phyloP scores from a whole-genome alignment of 2,888 invertebrate genomes.

The Drosophila barbarae region DNA sequence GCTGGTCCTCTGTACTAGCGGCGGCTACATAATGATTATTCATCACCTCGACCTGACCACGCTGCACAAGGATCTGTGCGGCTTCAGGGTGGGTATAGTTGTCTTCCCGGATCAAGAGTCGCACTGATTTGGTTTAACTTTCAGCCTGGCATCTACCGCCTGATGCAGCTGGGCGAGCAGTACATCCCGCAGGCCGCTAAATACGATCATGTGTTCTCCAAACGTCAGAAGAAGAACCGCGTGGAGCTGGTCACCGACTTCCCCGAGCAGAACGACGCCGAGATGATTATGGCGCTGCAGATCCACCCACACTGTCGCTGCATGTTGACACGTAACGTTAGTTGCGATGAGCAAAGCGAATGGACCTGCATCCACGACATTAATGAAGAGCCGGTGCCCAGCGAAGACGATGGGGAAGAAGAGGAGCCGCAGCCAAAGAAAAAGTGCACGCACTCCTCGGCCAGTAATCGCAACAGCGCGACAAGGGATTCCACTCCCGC shows the following conservation, averaged over 20 bases:
- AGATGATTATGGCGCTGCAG: conserved; percentile 91
- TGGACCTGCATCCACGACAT: conserved; percentile 98
- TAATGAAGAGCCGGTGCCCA: conserved; percentile 83
- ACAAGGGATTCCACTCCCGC: background rate
- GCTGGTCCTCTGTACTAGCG: conserved; percentile 94
- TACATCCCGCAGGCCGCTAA: conserved; percentile 89
- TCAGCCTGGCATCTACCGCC: conserved; percentile 92
- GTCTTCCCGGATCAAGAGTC: background rate
- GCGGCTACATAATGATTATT: conserved; percentile 93
- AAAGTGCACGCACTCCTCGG: conserved; percentile 34
- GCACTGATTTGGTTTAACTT: background rate
- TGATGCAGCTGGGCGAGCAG: conserved; percentile 93
- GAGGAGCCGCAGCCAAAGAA: conserved; percentile 54
- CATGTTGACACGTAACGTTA: conserved; percentile 92
- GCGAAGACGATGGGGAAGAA: conserved; percentile 65
- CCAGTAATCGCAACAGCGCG: conserved; percentile 5
- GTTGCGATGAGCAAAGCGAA: conserved; percentile 91
- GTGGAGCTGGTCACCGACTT: conserved; percentile 95
- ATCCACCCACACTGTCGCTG: conserved; percentile 85
- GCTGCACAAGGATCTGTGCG: conserved; percentile 88
- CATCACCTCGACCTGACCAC: conserved; percentile 92
- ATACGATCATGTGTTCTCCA: conserved; percentile 90
- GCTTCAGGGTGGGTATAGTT: conserved; percentile 85
- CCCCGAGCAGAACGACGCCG: conserved; percentile 91
- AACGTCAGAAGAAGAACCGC: conserved; percentile 87